Evolutionary conservation across 2,888 invertebrate species (phyloP).

Genomic region (Lysandra coridon): DNA sequence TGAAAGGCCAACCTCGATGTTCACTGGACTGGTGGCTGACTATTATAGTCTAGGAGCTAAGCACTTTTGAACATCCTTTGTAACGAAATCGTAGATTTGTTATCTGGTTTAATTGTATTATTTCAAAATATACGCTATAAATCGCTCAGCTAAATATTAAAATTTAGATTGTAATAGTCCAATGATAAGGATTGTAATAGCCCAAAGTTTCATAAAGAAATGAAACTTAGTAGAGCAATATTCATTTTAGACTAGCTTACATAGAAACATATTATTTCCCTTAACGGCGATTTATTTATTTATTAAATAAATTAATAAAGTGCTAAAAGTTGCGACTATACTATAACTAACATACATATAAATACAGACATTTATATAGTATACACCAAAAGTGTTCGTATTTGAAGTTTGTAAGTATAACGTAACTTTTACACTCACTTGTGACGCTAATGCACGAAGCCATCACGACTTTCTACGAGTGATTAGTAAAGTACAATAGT

Average conservation of each 20-base stretch:
- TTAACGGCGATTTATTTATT: too few species aligned
- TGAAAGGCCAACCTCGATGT: constrained; percentile 39
- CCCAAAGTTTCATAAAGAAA: background rate
- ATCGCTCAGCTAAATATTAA: background rate
- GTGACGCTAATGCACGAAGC: background rate
- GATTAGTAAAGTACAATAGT: constrained; percentile 18
- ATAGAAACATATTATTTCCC: background rate
- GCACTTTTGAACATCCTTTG: constrained; percentile 13
- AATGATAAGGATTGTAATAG: background rate
- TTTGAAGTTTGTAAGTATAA: background rate
- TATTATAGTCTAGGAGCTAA: constrained; percentile 31
- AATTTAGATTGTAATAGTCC: background rate
- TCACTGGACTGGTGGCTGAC: constrained; percentile 34
- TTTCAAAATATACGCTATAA: background rate
- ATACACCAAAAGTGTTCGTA: background rate
- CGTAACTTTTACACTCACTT: background rate
- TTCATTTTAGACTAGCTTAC: background rate
- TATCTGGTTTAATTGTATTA: background rate
- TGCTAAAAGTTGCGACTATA: background rate
- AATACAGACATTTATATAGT: background rate
- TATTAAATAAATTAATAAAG: background rate
- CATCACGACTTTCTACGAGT: background rate
- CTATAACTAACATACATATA: background rate
- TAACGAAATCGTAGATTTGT: constrained; percentile 13
- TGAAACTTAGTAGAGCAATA: background rate